Conservation (phyloP, 1,140 invertebrate genomes). For the Rhyzopertha dominica region DNA sequence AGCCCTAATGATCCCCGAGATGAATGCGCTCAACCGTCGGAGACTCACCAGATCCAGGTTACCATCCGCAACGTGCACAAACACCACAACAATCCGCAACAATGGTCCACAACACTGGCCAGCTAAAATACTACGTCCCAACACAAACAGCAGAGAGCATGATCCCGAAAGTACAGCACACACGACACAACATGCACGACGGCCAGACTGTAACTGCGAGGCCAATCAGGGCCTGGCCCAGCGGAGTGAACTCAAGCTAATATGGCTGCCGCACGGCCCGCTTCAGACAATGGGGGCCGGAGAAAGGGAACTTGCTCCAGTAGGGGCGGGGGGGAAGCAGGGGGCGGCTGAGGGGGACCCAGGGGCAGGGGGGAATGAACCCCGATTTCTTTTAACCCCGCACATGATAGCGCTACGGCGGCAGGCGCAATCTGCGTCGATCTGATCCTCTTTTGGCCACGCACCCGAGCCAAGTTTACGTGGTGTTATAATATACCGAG, state of each 20-base stretch:
- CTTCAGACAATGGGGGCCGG: slow-evolving; percentile 42
- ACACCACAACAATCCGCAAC: slow-evolving; percentile 1
- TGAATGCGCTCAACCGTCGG: slow-evolving; percentile 6
- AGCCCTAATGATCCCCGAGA: slow-evolving; percentile 30
- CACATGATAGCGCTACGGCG: slow-evolving; percentile 15
- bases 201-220: slow-evolving; percentile 33
- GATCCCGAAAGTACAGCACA: too few species aligned
- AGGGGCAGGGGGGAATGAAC: slow-evolving; percentile 7
- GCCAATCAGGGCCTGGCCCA: slow-evolving; percentile 46
- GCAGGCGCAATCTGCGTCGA: too few species aligned
- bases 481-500: too few species aligned
- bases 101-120: slow-evolving; percentile 10
- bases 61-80: slow-evolving; percentile 7
- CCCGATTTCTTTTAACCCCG: slow-evolving; percentile 16
- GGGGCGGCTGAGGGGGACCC: background rate
- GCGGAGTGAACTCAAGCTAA: slow-evolving; percentile 44
- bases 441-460: too few species aligned
- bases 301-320: slow-evolving; percentile 39
- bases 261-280: slow-evolving; percentile 42
- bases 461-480: too few species aligned
- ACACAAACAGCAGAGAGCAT: too few species aligned
- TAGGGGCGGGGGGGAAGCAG: slow-evolving; percentile 10
- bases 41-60: slow-evolving; percentile 2
- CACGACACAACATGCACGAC: too few species aligned
- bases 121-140: slow-evolving; percentile 27